Conservation (phyloP, 2,797 vertebrate species). For the Melanogrammus aeglefinus region DNA sequence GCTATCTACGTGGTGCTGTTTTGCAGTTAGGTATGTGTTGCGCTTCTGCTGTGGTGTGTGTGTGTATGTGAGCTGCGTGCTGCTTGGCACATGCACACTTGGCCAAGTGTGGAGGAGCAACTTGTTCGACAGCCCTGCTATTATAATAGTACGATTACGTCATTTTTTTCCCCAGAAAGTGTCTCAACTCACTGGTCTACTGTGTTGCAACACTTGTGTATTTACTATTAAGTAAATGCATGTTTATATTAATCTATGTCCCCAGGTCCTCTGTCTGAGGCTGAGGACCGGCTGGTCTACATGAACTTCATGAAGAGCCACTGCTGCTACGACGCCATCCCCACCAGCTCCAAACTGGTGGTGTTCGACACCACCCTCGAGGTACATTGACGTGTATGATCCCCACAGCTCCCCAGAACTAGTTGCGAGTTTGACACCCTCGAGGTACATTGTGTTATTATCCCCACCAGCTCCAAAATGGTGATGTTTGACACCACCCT, state of each 20-base stretch:
- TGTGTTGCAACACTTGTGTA: too few relatives aligned
- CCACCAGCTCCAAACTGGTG: constrained; percentile 94
- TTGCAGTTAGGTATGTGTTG: too few relatives aligned
- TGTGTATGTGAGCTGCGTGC: too few relatives aligned
- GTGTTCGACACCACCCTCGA: constrained; percentile 89
- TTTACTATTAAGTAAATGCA: too few relatives aligned
- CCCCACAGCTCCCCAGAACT: constrained; percentile 97
- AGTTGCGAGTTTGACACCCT: constrained; percentile 89
- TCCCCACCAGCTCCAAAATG: constrained; percentile 95
- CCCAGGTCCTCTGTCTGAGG: background rate
- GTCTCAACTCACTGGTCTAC: too few relatives aligned
- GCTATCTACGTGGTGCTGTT: too few relatives aligned
- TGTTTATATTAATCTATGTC: background rate
- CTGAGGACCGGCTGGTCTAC: constrained; percentile 69
- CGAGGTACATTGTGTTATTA: constrained; percentile 72
- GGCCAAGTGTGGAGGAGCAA: too few relatives aligned
- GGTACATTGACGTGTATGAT: constrained; percentile 72
- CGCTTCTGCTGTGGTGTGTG: too few relatives aligned
- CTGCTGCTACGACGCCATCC: constrained; percentile 90
- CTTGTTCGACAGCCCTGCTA: too few relatives aligned
- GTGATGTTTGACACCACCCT: constrained; percentile 87
- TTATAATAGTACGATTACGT: too few relatives aligned
- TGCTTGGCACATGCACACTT: too few relatives aligned
- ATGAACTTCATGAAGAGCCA: constrained; percentile 93
- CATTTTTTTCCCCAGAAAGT: too few relatives aligned